phyloP scores from a whole-genome alignment of 2,113 vertebrate genomes.

The Suncus etruscus region DNA sequence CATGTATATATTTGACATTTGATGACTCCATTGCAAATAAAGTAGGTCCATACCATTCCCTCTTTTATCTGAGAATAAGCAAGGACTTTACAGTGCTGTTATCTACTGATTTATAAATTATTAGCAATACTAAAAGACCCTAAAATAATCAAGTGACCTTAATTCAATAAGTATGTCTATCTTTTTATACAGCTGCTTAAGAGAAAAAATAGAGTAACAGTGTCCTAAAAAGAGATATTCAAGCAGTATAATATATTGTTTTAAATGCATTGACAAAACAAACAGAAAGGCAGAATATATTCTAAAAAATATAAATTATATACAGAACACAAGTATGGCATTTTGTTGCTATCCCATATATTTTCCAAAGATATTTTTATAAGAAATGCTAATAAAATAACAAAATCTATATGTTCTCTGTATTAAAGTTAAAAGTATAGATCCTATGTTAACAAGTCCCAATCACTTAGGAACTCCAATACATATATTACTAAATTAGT shows the following conservation, averaged over 20 bases:
- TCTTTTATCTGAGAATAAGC: conserved; percentile 30
- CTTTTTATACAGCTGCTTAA: conserved; percentile 37
- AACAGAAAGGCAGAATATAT: background rate
- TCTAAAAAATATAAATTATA: background rate
- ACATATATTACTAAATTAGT: background rate
- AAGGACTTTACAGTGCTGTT: conserved; percentile 40
- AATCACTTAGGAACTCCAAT: background rate
- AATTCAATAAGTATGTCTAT: conserved; percentile 58
- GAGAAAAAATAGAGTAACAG: background rate
- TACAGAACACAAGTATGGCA: background rate
- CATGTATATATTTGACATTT: conserved; percentile 15
- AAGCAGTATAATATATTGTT: conserved; percentile 50
- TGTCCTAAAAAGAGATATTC: background rate
- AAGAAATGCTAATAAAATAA: background rate
- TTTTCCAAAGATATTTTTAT: background rate
- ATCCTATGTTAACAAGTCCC: background rate
- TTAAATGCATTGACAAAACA: conserved; percentile 55
- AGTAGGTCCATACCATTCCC: background rate
- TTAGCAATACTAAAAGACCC: background rate
- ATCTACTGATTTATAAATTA: conserved; percentile 55
- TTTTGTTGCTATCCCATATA: background rate
- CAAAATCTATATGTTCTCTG: background rate
- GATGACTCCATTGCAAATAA: conserved; percentile 45
- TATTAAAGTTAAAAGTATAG: background rate
- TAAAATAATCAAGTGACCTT: conserved; percentile 48